Conservation (phyloP, 2,113 vertebrate genomes). For the Ctenomys sociabilis region DNA sequence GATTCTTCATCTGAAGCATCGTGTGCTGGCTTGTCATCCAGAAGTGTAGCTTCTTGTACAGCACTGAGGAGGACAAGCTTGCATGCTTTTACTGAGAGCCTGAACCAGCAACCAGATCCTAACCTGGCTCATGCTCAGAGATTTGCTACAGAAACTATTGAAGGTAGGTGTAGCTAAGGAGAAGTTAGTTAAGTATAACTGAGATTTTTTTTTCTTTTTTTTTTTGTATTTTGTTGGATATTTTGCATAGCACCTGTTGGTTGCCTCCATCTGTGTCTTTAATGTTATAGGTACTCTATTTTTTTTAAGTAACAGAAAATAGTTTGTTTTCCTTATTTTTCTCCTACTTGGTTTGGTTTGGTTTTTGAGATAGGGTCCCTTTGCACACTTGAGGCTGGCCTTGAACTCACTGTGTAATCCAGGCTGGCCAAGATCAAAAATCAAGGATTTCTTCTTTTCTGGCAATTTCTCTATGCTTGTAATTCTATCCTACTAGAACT, state of each 20-base stretch:
- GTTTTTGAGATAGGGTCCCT: not conserved
- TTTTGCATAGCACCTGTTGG: not conserved
- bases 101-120: not conserved
- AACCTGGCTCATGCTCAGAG: not conserved
- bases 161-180: conserved; percentile 74
- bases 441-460: not conserved
- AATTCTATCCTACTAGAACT: conserved; percentile 21
- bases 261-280: not conserved
- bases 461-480: not conserved
- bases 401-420: not conserved
- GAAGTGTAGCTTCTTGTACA: not conserved
- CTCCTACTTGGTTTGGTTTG: not conserved
- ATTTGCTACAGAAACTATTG: conserved; percentile 18
- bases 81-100: not conserved
- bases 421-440: not conserved
- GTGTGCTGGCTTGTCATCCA: fast-evolving
- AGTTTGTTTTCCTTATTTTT: not conserved
- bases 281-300: not conserved
- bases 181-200: not conserved
- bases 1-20: conserved; percentile 56
- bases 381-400: not conserved
- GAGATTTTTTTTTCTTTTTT: not conserved
- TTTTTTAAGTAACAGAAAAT: not conserved
- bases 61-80: not conserved
- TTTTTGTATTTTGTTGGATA: not conserved